These are phyloP conservation scores for Calyptomena viridis DNA, from an alignment of 2,113 vertebrate genomes.

Conservation along the genomic window DNA sequence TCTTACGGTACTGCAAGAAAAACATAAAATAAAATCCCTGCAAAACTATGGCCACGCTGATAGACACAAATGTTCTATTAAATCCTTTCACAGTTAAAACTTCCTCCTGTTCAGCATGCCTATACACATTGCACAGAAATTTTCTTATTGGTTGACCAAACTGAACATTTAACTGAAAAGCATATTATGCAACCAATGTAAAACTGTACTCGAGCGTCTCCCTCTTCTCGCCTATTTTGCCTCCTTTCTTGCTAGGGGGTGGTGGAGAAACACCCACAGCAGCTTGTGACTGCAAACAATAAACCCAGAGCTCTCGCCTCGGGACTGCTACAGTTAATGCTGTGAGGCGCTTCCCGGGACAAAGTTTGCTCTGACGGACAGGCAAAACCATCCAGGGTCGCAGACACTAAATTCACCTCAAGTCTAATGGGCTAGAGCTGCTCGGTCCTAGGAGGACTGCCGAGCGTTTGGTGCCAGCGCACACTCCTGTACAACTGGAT, in stretches of 20 bases:
- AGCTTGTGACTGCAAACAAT: slow-evolving; percentile 45
- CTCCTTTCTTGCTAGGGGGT: neutral
- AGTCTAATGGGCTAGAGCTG: neutral
- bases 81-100: neutral
- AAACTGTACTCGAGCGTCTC: neutral
- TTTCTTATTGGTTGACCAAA: neutral
- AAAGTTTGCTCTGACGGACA: slow-evolving; percentile 49
- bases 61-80: neutral
- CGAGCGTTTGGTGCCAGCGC: neutral
- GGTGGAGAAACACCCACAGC: neutral
- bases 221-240: neutral
- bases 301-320: slow-evolving; percentile 31
- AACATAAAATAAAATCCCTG: neutral
- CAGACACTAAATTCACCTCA: neutral
- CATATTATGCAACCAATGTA: neutral
- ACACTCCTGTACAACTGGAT: neutral
- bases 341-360: neutral
- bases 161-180: neutral
- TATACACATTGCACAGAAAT: neutral
- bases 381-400: neutral
- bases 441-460: neutral
- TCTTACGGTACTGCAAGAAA: neutral
- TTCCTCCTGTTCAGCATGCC: neutral
- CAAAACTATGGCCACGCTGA: neutral
- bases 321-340: neutral